Conservation (phyloP, 2,888 invertebrate genomes). For the Tolmerus cingulatus region DNA sequence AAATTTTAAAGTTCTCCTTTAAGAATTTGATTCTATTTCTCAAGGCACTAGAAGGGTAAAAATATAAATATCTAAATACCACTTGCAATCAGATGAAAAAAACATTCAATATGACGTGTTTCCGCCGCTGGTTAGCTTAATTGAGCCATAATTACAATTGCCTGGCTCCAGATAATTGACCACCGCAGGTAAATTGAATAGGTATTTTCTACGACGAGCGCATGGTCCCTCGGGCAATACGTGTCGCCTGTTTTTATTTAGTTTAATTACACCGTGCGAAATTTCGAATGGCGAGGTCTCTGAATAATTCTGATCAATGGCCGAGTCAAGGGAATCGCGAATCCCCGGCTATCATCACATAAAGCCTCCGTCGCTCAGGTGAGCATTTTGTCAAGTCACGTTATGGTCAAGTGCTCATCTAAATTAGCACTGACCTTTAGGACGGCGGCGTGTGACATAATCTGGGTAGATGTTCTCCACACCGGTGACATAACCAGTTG, state of each 20-base stretch:
- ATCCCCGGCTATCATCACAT: not conserved
- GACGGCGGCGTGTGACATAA: not conserved
- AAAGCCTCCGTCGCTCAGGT: not conserved
- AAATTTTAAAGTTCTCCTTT: not conserved
- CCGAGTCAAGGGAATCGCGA: not conserved
- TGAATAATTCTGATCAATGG: not conserved
- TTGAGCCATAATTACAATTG: not conserved
- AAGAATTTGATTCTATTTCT: not conserved
- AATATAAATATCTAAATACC: not conserved
- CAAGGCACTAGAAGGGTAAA: not conserved
- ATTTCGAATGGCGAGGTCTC: not conserved
- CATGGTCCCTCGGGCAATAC: not conserved
- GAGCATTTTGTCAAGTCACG: not conserved
- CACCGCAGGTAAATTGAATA: not conserved
- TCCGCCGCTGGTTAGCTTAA: not conserved
- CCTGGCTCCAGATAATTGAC: not conserved
- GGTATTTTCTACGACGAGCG: not conserved
- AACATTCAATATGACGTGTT: not conserved
- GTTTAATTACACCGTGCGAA: not conserved
- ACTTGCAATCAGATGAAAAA: not conserved
- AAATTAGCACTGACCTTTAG: conserved; percentile 4
- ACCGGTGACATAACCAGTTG: not conserved
- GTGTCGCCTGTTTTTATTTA: not conserved
- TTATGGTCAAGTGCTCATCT: not conserved
- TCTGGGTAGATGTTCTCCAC: not conserved